phyloP scores from a whole-genome alignment of 2,113 vertebrate genomes.

The Lipotes vexillifer region DNA sequence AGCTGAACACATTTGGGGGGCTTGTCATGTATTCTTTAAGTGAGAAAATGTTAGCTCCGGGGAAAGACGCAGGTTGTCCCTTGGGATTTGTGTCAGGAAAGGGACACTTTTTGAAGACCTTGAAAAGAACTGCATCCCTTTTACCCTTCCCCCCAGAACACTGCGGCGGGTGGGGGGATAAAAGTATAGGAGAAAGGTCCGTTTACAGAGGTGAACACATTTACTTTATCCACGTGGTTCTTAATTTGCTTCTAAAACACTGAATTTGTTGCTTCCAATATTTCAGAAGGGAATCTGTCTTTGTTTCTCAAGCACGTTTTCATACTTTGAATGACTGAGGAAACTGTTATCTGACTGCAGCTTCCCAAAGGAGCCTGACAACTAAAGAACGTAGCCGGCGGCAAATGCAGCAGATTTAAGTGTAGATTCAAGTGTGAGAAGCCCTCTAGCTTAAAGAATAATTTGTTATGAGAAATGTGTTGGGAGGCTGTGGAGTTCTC shows the following conservation, averaged over 20 bases:
- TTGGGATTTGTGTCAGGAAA: no score
- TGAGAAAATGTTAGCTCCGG: neutral
- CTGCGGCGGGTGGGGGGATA: fast-evolving
- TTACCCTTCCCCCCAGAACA: neutral
- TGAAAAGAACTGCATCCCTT: neutral
- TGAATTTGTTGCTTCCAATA: no score
- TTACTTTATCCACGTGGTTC: neutral
- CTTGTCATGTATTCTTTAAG: neutral
- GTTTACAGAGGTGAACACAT: neutral
- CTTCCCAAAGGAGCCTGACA: neutral
- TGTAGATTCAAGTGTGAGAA: neutral
- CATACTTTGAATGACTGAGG: neutral
- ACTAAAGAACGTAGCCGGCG: neutral
- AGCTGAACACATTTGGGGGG: neutral
- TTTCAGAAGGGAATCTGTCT: neutral
- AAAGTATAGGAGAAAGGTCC: neutral
- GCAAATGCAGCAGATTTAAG: neutral
- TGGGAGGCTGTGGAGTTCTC: neutral
- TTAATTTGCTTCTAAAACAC: neutral
- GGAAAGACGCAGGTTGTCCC: neutral
- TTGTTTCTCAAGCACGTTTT: neutral
- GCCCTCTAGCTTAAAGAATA: neutral
- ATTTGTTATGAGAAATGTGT: neutral
- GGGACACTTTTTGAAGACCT: neutral
- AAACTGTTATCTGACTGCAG: neutral